phyloP scores from a whole-genome alignment of 2,888 invertebrate species.

The Conus canariensis region DNA sequence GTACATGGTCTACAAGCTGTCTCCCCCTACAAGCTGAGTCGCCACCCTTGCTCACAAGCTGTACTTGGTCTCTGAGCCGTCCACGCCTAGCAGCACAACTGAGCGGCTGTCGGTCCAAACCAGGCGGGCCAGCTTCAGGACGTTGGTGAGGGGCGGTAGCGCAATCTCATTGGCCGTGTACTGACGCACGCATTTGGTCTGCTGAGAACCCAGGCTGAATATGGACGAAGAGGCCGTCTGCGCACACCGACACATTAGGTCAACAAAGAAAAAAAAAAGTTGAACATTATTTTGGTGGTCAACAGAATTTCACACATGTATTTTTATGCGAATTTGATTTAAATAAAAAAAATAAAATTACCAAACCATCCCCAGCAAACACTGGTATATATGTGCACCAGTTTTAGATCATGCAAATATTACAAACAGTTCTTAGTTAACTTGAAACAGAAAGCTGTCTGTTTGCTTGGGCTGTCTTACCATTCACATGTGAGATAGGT shows the following conservation, averaged over 20 bases:
- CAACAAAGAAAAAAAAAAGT: neutral
- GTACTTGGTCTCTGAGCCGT: conserved; percentile 88
- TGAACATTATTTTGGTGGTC: too few species aligned
- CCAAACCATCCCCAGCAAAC: too few species aligned
- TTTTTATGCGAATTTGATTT: neutral
- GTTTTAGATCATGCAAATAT: too few species aligned
- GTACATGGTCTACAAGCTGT: too few species aligned
- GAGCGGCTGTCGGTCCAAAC: conserved; percentile 97
- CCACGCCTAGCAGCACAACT: conserved; percentile 95
- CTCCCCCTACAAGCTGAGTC: too few species aligned
- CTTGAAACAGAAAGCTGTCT: too few species aligned
- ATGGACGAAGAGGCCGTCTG: conserved; percentile 88
- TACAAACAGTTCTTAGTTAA: too few species aligned
- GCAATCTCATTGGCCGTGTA: conserved; percentile 84
- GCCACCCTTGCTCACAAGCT: conserved; percentile 51
- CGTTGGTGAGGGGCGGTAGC: conserved; percentile 81
- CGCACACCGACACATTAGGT: conserved; percentile 37
- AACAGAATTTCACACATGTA: neutral
- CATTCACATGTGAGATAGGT: too few species aligned
- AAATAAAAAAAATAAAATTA: neutral
- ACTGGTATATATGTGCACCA: too few species aligned
- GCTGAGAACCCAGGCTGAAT: conserved; percentile 98
- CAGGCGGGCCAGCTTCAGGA: conserved; percentile 92
- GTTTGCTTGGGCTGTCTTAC: too few species aligned
- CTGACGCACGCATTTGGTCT: conserved; percentile 96